These are phyloP conservation scores for Teleogryllus occipitalis DNA, from an alignment of 1,140 invertebrate species.

Conservation along the genomic window DNA sequence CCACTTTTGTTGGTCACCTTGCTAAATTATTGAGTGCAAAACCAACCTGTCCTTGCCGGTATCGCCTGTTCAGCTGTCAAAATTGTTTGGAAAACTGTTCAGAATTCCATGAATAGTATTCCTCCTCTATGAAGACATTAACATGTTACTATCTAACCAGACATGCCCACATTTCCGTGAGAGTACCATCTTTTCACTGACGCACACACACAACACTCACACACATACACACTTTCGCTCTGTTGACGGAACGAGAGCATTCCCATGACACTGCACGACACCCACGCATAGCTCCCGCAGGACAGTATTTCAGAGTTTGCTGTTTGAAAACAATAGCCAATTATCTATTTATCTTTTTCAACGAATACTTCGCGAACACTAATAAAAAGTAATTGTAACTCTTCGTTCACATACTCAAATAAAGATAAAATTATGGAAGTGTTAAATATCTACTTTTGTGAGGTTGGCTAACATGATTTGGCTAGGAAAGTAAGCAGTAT, in stretches of 20 bases:
- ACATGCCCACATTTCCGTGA: background rate
- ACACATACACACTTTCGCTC: background rate
- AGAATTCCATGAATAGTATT: too few species aligned
- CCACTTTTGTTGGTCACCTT: constrained; percentile 12
- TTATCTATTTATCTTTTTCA: too few species aligned
- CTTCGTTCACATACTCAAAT: too few species aligned
- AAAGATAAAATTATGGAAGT: background rate
- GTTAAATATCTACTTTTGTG: background rate
- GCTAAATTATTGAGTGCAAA: constrained; percentile 6
- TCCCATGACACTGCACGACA: background rate
- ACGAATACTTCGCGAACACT: too few species aligned
- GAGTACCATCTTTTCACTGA: background rate
- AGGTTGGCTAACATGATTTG: background rate
- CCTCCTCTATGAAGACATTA: too few species aligned
- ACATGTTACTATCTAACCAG: too few species aligned
- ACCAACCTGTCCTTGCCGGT: background rate
- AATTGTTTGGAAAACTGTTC: too few species aligned
- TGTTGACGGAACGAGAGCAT: background rate
- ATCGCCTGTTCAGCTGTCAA: background rate
- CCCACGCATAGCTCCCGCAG: background rate
- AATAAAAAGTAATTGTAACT: too few species aligned
- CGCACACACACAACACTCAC: background rate
- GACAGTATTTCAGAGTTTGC: too few species aligned
- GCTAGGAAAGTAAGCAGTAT: background rate
- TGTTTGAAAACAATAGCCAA: too few species aligned